phyloP scores from a whole-genome alignment of 2,797 vertebrate species.

The Hippoglossus hippoglossus region DNA sequence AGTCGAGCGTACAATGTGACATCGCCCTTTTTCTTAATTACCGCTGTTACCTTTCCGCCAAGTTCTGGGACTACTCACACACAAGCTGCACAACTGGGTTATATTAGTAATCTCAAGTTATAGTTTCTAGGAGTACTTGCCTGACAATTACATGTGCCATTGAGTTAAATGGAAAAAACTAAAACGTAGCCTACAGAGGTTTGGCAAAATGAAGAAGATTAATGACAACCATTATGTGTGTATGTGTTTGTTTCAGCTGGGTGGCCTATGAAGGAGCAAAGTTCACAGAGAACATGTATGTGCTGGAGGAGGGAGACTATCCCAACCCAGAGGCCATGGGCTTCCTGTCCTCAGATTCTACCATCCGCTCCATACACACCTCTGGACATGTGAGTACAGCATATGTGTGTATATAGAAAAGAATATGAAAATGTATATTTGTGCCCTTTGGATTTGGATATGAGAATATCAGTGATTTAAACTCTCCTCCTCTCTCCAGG shows the following conservation, averaged over 20 bases:
- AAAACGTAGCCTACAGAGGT: too few relatives aligned
- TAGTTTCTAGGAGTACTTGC: too few relatives aligned
- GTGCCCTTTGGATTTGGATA: neutral
- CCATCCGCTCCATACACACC: constrained; percentile 87
- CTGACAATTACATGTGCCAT: too few relatives aligned
- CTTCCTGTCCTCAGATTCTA: constrained; percentile 77
- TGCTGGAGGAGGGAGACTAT: constrained; percentile 95
- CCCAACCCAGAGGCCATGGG: constrained; percentile 88
- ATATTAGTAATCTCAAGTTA: too few relatives aligned
- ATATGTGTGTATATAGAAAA: neutral
- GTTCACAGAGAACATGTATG: constrained; percentile 91
- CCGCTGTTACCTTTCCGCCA: too few relatives aligned
- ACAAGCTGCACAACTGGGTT: too few relatives aligned
- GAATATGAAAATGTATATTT: neutral
- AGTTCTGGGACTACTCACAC: too few relatives aligned
- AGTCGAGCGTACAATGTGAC: too few relatives aligned
- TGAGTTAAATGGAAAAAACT: too few relatives aligned
- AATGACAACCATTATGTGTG: neutral
- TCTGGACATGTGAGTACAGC: constrained; percentile 88
- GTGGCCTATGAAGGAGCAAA: constrained; percentile 88
- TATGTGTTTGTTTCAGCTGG: constrained; percentile 84
- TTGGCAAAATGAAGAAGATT: too few relatives aligned
- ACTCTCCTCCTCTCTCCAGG: constrained; percentile 77
- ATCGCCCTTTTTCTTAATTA: too few relatives aligned
- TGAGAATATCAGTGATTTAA: neutral